phyloP scores from a whole-genome alignment of 2,797 vertebrate genomes.

The Bufotes viridis region DNA sequence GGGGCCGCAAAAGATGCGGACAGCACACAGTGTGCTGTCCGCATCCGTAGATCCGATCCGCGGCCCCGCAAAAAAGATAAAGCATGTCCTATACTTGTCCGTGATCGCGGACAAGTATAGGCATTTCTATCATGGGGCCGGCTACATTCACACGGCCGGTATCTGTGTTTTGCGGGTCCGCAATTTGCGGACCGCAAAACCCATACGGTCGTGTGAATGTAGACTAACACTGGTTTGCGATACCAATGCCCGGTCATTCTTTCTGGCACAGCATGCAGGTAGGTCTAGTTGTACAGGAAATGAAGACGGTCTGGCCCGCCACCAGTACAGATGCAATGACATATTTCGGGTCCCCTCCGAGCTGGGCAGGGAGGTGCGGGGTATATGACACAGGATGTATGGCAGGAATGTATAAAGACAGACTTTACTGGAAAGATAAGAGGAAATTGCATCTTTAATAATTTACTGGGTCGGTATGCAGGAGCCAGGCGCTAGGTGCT shows the following conservation, averaged over 20 bases:
- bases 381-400: constrained; percentile 30
- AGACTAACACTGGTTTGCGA: too few relatives aligned
- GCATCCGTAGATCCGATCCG: too few relatives aligned
- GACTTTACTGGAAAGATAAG: constrained; percentile 74
- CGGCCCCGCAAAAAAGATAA: too few relatives aligned
- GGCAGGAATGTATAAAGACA: constrained; percentile 68
- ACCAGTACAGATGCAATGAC: neutral
- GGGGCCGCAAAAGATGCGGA: too few relatives aligned
- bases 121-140: too few relatives aligned
- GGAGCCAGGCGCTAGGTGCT: constrained; percentile 70
- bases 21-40: too few relatives aligned
- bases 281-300: neutral
- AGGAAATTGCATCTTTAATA: constrained; percentile 77
- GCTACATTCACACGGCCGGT: too few relatives aligned
- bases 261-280: neutral
- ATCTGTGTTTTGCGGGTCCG: too few relatives aligned
- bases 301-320: neutral
- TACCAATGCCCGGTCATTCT: neutral
- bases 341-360: neutral
- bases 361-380: neutral
- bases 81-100: too few relatives aligned
- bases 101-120: too few relatives aligned
- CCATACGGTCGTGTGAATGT: too few relatives aligned
- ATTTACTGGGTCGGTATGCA: constrained; percentile 70
- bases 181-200: too few relatives aligned